phyloP scores from a whole-genome alignment of 92 coral and sea anemone species.

The Actinernus sp. region DNA sequence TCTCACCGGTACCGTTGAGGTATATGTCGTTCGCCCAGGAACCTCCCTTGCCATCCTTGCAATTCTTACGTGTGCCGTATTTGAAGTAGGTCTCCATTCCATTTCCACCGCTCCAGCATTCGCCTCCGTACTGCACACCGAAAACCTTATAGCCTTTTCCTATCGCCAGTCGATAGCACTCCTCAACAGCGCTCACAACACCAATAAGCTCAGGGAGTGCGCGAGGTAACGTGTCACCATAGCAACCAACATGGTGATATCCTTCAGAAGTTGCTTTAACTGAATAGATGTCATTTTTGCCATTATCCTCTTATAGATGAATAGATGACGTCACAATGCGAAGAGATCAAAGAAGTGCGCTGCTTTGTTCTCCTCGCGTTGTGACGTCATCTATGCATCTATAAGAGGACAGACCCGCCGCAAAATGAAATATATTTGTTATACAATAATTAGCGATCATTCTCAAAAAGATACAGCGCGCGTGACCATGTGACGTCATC shows the following conservation, averaged over 20 bases:
- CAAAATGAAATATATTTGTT: no score
- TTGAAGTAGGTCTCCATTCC: slow-evolving; percentile 17
- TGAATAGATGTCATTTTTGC: no score
- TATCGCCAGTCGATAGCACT: slow-evolving; percentile 14
- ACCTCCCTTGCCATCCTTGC: slow-evolving; percentile 15
- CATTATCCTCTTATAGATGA: no score
- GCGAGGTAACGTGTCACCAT: slow-evolving; percentile 8
- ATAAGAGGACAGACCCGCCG: no score
- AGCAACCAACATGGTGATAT: slow-evolving; percentile 30
- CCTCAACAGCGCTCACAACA: neutral
- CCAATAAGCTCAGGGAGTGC: slow-evolving; percentile 20
- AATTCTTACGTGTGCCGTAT: slow-evolving; percentile 1
- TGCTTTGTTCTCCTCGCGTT: no score
- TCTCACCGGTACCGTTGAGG: slow-evolving; percentile 19
- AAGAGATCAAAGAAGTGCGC: no score
- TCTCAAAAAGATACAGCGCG: no score
- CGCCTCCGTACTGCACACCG: slow-evolving; percentile 9
- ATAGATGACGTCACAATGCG: no score
- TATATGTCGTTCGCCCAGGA: slow-evolving; percentile 34
- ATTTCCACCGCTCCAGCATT: slow-evolving; percentile 17
- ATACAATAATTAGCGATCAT: no score
- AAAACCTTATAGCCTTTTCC: slow-evolving; percentile 13
- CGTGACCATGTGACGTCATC: no score
- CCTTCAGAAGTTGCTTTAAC: slow-evolving; percentile 15
- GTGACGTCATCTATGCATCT: no score